Evolutionary conservation across 1,140 invertebrate genomes (phyloP).

Genomic region (Bicyclus anynana): DNA sequence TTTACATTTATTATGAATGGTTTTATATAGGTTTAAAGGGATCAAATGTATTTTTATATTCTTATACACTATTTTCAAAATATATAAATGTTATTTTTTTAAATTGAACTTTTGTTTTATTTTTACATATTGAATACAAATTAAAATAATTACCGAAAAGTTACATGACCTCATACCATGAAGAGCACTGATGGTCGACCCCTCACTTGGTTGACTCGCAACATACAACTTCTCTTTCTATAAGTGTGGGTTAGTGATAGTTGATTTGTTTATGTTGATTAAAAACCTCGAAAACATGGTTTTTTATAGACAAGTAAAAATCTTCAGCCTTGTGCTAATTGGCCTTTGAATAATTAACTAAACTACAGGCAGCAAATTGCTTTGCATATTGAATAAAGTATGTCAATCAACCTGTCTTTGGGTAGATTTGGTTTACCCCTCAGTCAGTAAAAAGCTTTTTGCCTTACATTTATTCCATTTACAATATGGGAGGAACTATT

Average conservation of each 20-base stretch:
- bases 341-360: too few species aligned
- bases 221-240: too few species aligned
- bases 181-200: too few species aligned
- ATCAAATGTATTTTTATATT: neutral
- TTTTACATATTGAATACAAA: too few species aligned
- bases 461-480: neutral
- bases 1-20: neutral
- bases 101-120: neutral
- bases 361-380: conserved; percentile 19
- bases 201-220: too few species aligned
- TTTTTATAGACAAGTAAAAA: too few species aligned
- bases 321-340: too few species aligned
- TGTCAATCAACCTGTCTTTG: conserved; percentile 39
- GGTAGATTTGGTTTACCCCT: neutral
- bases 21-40: neutral
- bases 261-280: too few species aligned
- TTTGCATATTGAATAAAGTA: conserved; percentile 43
- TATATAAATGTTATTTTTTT: neutral
- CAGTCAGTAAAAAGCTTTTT: too few species aligned
- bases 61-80: neutral
- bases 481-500: neutral
- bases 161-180: too few species aligned
- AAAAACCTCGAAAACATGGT: too few species aligned
- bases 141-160: neutral
- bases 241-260: too few species aligned